These are phyloP conservation scores for Phataginus tetradactyla DNA, from an alignment of 2,797 vertebrate species.

Conservation along the genomic window DNA sequence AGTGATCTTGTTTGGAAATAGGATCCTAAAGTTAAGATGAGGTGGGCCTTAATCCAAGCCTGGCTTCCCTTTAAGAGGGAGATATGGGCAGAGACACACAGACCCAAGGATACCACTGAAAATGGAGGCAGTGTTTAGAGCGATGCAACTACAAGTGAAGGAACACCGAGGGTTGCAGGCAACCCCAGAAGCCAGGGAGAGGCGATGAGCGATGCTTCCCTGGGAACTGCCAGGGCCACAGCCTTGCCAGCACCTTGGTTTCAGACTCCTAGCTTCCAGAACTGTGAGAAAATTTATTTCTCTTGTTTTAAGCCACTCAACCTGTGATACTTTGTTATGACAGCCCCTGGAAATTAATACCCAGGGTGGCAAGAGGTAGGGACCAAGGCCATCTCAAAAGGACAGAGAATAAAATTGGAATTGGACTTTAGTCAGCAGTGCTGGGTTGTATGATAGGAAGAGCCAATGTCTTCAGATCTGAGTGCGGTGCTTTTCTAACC, in stretches of 20 bases:
- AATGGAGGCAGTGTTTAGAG: neutral
- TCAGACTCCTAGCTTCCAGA: neutral
- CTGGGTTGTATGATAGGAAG: neutral
- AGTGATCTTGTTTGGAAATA: neutral
- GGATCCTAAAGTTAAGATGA: neutral
- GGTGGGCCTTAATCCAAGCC: neutral
- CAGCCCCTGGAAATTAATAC: neutral
- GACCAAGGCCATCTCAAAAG: neutral
- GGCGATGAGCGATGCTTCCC: neutral
- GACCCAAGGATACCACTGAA: neutral
- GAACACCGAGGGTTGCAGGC: neutral
- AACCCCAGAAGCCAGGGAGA: no score
- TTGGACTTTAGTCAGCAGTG: neutral
- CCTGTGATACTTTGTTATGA: neutral
- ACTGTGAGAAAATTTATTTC: neutral
- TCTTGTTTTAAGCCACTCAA: neutral
- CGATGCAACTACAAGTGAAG: neutral
- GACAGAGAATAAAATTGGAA: neutral
- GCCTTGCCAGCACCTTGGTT: neutral
- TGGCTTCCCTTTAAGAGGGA: neutral
- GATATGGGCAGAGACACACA: neutral
- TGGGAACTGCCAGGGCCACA: no score
- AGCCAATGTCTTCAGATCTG: neutral
- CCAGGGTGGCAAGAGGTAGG: neutral
- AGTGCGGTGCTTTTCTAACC: neutral